These are phyloP conservation scores for Schizotus pectinicornis DNA, from an alignment of 2,888 invertebrate genomes.

Conservation along the genomic window DNA sequence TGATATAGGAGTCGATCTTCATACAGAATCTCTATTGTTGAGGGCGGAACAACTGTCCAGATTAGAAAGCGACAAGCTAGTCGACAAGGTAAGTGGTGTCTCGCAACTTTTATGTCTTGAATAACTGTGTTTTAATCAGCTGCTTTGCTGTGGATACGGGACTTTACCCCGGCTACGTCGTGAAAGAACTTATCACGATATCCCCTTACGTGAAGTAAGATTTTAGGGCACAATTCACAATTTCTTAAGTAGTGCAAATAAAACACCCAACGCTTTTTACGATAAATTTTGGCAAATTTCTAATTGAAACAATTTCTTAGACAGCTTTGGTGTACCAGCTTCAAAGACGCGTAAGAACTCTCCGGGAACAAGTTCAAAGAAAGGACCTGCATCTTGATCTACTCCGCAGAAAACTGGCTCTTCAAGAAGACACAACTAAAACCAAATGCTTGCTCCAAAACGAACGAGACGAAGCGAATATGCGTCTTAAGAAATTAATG, in stretches of 20 bases:
- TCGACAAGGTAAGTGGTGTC: constrained; percentile 72
- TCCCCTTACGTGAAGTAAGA: constrained; percentile 82
- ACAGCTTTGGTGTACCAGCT: constrained; percentile 88
- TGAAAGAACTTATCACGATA: constrained; percentile 81
- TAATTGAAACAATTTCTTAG: constrained; percentile 55
- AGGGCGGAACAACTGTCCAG: constrained; percentile 84
- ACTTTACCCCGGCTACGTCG: constrained; percentile 76
- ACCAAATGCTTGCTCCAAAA: constrained; percentile 68
- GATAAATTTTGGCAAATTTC: too few relatives aligned
- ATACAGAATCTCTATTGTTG: constrained; percentile 82
- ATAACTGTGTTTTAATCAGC: constrained; percentile 57
- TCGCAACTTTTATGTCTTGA: constrained; percentile 11
- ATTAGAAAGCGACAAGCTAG: constrained; percentile 81
- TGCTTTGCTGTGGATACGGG: constrained; percentile 75
- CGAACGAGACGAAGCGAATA: constrained; percentile 72
- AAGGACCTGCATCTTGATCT: constrained; percentile 92
- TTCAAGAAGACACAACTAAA: constrained; percentile 78
- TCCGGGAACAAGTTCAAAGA: constrained; percentile 89
- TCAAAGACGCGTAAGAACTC: constrained; percentile 82
- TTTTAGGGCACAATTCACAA: constrained; percentile 18
- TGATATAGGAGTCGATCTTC: constrained; percentile 81
- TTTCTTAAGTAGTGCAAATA: constrained; percentile 6
- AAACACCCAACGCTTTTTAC: constrained; percentile 7
- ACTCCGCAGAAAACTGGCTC: constrained; percentile 82
- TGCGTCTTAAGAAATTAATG: constrained; percentile 77